These are phyloP conservation scores for Caradrina kadenii DNA, from an alignment of 2,888 invertebrate species.

Conservation along the genomic window DNA sequence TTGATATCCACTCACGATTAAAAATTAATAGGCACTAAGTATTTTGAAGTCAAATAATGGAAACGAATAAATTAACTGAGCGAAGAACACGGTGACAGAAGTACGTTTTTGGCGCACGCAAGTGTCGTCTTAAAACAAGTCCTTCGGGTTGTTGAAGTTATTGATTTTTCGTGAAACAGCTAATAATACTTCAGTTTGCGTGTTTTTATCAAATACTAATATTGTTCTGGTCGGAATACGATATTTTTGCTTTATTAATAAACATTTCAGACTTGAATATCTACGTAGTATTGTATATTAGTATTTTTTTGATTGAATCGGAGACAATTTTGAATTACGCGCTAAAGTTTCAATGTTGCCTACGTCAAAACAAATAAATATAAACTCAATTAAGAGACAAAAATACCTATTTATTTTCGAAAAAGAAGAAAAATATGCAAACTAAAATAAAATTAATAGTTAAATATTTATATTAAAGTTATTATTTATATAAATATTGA, in stretches of 20 bases:
- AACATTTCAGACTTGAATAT: neutral
- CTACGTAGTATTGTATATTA: neutral
- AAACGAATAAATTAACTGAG: neutral
- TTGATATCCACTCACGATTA: conserved; percentile 48
- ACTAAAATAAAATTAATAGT: neutral
- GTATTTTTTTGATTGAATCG: neutral
- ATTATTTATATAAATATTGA: no score
- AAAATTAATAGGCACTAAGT: conserved; percentile 32
- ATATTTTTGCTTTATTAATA: neutral
- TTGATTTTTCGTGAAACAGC: conserved; percentile 66
- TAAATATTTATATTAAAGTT: no score
- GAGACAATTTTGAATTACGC: conserved; percentile 38
- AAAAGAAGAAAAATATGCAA: neutral
- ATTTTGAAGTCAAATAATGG: conserved; percentile 5
- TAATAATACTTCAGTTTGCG: neutral
- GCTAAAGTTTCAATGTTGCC: conserved; percentile 40
- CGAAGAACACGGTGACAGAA: conserved; percentile 22
- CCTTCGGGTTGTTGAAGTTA: conserved; percentile 63
- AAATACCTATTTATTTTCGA: neutral
- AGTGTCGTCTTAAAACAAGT: conserved; percentile 46
- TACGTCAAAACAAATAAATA: neutral
- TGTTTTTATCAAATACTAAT: neutral
- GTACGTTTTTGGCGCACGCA: conserved; percentile 49
- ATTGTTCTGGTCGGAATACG: neutral
- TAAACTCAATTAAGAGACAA: no score